phyloP scores from a whole-genome alignment of 1,140 invertebrate genomes.

The Drosophila sp. region DNA sequence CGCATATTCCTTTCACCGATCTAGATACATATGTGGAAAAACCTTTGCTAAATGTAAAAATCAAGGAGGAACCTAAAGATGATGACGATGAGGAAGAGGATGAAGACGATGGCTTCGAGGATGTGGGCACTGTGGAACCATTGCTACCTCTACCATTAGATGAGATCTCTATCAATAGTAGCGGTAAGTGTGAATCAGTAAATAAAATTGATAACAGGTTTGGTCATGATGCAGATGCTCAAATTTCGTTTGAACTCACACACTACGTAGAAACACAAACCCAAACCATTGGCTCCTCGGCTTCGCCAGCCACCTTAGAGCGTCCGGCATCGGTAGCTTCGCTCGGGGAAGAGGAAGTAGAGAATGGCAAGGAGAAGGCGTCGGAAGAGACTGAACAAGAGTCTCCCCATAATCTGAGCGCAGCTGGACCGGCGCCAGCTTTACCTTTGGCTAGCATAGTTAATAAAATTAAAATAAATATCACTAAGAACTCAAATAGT shows the following conservation, averaged over 20 bases:
- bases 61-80: slow-evolving; percentile 75
- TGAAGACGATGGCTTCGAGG: slow-evolving; percentile 85
- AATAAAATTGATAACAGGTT: not conserved
- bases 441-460: slow-evolving; percentile 83
- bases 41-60: slow-evolving; percentile 73
- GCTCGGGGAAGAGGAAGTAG: slow-evolving; percentile 84
- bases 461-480: slow-evolving; percentile 92
- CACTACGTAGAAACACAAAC: slow-evolving; percentile 72
- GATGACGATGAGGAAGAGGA: slow-evolving; percentile 82
- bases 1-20: slow-evolving; percentile 83
- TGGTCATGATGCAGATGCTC: slow-evolving; percentile 19
- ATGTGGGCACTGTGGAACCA: slow-evolving; percentile 82
- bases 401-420: slow-evolving; percentile 82
- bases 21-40: slow-evolving; percentile 84
- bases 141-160: slow-evolving; percentile 65
- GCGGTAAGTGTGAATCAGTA: slow-evolving; percentile 60
- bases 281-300: slow-evolving; percentile 73
- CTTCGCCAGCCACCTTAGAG: slow-evolving; percentile 66
- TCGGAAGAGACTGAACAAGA: slow-evolving; percentile 85
- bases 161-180: slow-evolving; percentile 77
- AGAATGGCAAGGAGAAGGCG: slow-evolving; percentile 83
- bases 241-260: not conserved
- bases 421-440: slow-evolving; percentile 83
- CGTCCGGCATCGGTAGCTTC: slow-evolving; percentile 70
- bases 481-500: slow-evolving; percentile 87